Evolutionary conservation across 2,797 vertebrate genomes (phyloP).

Genomic region (Gadopsis marmoratus): DNA sequence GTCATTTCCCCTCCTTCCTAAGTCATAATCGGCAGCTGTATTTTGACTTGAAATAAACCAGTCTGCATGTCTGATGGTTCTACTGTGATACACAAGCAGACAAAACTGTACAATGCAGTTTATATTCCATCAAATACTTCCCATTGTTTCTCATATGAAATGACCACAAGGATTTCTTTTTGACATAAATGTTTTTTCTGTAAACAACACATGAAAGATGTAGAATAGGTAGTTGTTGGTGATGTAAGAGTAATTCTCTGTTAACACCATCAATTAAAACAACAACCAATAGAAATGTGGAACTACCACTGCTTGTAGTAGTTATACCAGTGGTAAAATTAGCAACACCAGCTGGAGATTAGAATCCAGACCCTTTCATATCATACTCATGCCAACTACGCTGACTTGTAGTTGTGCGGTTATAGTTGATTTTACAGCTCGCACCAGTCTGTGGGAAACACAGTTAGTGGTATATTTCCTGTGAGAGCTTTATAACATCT

Average conservation of each 20-base stretch:
- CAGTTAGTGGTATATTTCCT: constrained; percentile 24
- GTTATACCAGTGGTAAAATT: not conserved
- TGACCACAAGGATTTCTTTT: not conserved
- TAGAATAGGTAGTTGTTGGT: not conserved
- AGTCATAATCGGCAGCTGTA: constrained; percentile 18
- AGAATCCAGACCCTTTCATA: not conserved
- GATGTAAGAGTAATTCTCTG: not conserved
- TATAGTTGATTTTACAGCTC: not conserved
- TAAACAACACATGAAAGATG: not conserved
- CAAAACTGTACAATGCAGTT: not conserved
- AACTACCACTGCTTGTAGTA: not conserved
- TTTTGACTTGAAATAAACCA: constrained; percentile 25
- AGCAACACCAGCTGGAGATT: not conserved
- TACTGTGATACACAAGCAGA: not conserved
- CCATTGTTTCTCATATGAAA: not conserved
- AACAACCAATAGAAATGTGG: not conserved
- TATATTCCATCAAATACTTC: not conserved
- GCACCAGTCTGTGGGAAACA: constrained; percentile 30
- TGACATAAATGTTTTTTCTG: not conserved
- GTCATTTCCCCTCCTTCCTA: not conserved
- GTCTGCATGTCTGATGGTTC: not conserved
- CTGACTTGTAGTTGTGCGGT: not conserved
- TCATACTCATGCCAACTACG: not conserved
- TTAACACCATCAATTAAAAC: not conserved
- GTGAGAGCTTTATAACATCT: constrained; percentile 40